Percentiles rank a stretch among this genome's conserved stretches.
Conservation (phyloP, 2,797 vertebrate species). For the Neopelma chrysocephalum region DNA sequence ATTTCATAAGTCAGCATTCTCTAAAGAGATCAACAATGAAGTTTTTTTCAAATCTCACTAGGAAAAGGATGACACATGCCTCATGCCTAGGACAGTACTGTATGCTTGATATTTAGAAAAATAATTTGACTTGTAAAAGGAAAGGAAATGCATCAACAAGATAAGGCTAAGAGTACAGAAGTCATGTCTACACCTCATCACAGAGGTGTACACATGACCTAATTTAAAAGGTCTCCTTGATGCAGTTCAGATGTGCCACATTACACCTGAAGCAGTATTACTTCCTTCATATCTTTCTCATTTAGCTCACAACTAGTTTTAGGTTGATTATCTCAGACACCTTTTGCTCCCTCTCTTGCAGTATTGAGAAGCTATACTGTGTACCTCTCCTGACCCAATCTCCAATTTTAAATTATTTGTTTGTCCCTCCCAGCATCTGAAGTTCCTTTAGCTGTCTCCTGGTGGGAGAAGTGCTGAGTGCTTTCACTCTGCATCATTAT, state of each 20-base stretch:
- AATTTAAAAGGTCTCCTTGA: neutral
- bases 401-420: neutral
- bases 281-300: neutral
- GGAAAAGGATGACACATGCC: neutral
- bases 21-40: neutral
- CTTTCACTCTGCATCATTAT: conserved; percentile 19
- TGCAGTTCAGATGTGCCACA: neutral
- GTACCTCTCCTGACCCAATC: neutral
- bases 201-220: accelerated
- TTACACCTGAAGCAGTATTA: neutral
- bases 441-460: neutral
- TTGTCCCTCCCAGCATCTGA: neutral
- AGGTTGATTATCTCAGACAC: neutral
- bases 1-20: neutral
- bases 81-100: neutral
- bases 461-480: neutral
- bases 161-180: neutral
- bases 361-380: neutral
- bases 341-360: neutral
- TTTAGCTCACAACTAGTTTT: neutral
- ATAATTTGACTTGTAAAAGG: neutral
- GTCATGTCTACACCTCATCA: neutral
- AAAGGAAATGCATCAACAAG: neutral
- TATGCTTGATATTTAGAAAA: neutral
- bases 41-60: neutral